Conservation (phyloP, 1,140 invertebrate species). For the Heliothis virescens region DNA sequence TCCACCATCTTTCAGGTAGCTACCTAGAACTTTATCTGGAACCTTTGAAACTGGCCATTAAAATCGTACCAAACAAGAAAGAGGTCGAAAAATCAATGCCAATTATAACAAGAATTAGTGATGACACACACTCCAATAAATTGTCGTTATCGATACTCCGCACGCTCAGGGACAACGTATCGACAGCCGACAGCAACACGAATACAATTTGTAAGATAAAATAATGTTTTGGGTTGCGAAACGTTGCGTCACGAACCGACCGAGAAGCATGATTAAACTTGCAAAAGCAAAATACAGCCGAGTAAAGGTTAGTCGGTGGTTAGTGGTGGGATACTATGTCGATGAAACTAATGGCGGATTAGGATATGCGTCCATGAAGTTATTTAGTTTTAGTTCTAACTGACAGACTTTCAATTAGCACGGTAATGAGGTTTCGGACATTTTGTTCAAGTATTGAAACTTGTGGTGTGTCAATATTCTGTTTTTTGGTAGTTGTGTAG, state of each 20-base stretch:
- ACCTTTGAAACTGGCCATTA: too few species aligned
- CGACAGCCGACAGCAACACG: slow-evolving; percentile 72
- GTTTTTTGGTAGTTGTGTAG: neutral
- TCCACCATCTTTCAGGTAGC: too few species aligned
- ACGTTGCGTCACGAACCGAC: slow-evolving; percentile 82
- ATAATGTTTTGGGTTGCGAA: slow-evolving; percentile 84
- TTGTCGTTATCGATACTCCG: slow-evolving; percentile 54
- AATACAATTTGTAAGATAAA: slow-evolving; percentile 85
- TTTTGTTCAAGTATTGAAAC: neutral
- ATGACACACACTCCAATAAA: slow-evolving; percentile 55
- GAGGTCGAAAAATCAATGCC: slow-evolving; percentile 9
- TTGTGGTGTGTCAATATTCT: neutral
- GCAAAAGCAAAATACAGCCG: slow-evolving; percentile 83
- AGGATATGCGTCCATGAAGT: neutral
- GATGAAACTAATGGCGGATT: slow-evolving; percentile 41
- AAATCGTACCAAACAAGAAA: neutral
- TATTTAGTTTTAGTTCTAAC: neutral
- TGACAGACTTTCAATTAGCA: neutral
- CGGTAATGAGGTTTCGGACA: neutral
- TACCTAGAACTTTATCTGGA: too few species aligned
- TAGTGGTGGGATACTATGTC: slow-evolving; percentile 65
- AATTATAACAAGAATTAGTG: slow-evolving; percentile 51
- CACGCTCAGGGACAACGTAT: slow-evolving; percentile 58
- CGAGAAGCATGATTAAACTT: slow-evolving; percentile 83
- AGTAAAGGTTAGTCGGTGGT: slow-evolving; percentile 81